A percentile compares a stretch with the other conserved stretches of the same genome.
Evolutionary conservation across 2,797 vertebrate genomes (phyloP).

Genomic region (Parauchenoglanis ngamensis): DNA sequence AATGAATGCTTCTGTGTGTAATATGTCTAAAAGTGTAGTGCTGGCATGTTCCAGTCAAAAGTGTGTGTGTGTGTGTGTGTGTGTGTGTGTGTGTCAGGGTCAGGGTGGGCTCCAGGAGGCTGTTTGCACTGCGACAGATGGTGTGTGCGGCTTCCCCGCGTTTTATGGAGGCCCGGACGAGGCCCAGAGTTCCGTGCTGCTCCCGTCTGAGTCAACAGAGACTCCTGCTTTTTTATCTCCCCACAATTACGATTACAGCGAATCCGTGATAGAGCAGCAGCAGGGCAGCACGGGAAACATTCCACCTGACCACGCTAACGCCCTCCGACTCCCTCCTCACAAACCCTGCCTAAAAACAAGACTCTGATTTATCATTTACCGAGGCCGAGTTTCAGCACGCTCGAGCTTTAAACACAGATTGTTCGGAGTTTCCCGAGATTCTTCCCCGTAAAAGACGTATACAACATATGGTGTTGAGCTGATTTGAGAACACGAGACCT

Average conservation of each 20-base stretch:
- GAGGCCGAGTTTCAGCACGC: background rate
- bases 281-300: constrained; percentile 68
- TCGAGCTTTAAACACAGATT: background rate
- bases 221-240: constrained; percentile 67
- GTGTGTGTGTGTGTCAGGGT: constrained; percentile 35
- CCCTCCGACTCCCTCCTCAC: constrained; percentile 16
- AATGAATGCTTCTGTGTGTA: background rate
- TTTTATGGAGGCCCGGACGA: constrained; percentile 57
- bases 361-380: constrained; percentile 68
- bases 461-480: no score
- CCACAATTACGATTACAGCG: constrained; percentile 62
- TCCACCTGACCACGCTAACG: constrained; percentile 66
- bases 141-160: constrained; percentile 53
- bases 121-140: constrained; percentile 66
- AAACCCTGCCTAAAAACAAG: constrained; percentile 28
- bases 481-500: background rate
- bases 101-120: constrained; percentile 23
- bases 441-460: background rate
- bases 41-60: constrained; percentile 17
- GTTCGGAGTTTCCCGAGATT: background rate
- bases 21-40: background rate
- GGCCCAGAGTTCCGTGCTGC: constrained; percentile 75
- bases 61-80: constrained; percentile 14
- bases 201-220: constrained; percentile 76
- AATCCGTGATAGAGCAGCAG: constrained; percentile 66